Conservation (phyloP, 2,113 vertebrate species). For the Sisor rabdophorus region DNA sequence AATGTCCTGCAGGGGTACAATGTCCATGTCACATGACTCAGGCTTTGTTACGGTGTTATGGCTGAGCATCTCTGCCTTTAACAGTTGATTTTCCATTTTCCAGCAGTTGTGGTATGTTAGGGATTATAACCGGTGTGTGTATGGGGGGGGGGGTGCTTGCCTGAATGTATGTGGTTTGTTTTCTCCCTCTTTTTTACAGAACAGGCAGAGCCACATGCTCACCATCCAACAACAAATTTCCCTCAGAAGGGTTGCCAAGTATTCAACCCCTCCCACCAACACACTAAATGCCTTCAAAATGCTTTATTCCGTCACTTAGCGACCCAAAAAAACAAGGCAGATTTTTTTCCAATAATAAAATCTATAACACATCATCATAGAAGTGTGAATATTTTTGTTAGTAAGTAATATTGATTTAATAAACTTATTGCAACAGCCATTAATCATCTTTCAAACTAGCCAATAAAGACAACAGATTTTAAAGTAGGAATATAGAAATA, state of each 20-base stretch:
- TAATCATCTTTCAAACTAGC: no score
- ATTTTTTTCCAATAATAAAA: not conserved
- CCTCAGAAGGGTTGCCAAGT: slow-evolving; percentile 55
- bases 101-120: not conserved
- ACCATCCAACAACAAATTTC: slow-evolving; percentile 48
- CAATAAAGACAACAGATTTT: no score
- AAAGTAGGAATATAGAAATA: no score
- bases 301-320: not conserved
- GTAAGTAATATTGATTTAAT: no score
- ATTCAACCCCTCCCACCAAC: slow-evolving; percentile 35
- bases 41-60: slow-evolving; percentile 69
- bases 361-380: not conserved
- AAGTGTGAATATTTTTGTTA: no score
- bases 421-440: no score
- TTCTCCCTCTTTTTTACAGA: slow-evolving; percentile 55
- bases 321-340: not conserved
- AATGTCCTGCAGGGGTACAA: slow-evolving; percentile 66
- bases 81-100: slow-evolving; percentile 62
- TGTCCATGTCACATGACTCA: slow-evolving; percentile 72
- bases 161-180: slow-evolving; percentile 71
- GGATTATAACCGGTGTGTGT: slow-evolving; percentile 42
- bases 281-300: not conserved
- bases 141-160: slow-evolving; percentile 59
- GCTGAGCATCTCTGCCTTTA: slow-evolving; percentile 57
- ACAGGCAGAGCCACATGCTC: slow-evolving; percentile 51